A percentile compares a stretch with the other conserved stretches of the same genome.
These are phyloP conservation scores for Manduca sexta DNA, from an alignment of 1,140 invertebrate genomes.

Conservation along the genomic window DNA sequence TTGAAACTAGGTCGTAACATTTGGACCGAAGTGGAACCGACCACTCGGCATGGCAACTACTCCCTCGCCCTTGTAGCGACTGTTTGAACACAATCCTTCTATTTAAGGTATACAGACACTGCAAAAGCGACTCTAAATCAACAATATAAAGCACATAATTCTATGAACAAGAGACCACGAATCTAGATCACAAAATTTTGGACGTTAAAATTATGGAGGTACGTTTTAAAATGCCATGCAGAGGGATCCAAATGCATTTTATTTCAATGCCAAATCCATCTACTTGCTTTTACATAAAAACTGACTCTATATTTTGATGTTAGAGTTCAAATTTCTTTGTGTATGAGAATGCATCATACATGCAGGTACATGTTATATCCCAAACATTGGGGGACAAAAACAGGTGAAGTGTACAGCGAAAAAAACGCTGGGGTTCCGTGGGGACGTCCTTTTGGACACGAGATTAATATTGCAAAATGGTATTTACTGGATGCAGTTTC, in stretches of 20 bases:
- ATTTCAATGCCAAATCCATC: background rate
- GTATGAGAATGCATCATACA: background rate
- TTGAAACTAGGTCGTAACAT: background rate
- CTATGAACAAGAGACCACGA: background rate
- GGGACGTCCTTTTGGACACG: too few relatives aligned
- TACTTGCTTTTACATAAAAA: background rate
- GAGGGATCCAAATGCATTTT: too few relatives aligned
- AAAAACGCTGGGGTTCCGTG: too few relatives aligned
- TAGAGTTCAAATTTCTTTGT: background rate
- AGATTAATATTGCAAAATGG: too few relatives aligned
- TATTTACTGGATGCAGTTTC: too few relatives aligned
- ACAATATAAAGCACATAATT: background rate
- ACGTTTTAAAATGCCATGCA: too few relatives aligned
- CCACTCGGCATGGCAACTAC: conserved; percentile 12
- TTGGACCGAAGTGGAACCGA: conserved; percentile 5
- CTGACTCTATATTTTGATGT: too few relatives aligned
- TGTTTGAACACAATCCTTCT: conserved; percentile 10
- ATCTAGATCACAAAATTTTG: too few relatives aligned
- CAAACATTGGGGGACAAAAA: too few relatives aligned
- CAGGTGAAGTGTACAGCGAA: too few relatives aligned
- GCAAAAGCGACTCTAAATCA: background rate
- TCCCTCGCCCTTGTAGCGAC: conserved; percentile 8
- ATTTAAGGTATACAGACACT: background rate
- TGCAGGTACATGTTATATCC: too few relatives aligned
- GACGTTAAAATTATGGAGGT: too few relatives aligned